Base-by-base conservation (phyloP, 2,797 vertebrate genomes). In the Muscicapa comitata region DNA sequence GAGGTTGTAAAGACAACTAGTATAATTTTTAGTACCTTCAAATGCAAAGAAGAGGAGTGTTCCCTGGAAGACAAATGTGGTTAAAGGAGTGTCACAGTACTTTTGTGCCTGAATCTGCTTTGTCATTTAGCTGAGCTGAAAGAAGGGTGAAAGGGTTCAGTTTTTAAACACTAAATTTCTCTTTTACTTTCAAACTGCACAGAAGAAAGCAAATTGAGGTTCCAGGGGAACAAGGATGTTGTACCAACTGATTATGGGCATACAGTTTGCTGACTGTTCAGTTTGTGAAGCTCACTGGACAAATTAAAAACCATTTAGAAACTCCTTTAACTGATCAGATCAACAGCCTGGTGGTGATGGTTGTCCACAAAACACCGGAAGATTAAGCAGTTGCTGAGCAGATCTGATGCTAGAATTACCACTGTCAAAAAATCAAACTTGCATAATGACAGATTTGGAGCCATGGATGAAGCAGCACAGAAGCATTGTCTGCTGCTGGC, bases 401-500 rank as follows among this genome's bases (percentile, higher is more conserved):
- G n/a, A 33, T 11, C 65, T n/a, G 62, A 17, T 58, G 53, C 26
- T 48, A 31, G 57, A 35, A 13, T 68, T 51, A 11, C 48, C 53
- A 14, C 24, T 80, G 23, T 51, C 43, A 19, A 57, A 93, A 93
- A 68, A 43, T 28, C 43, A 54, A 33, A 62, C 20, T 63, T 58
- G 18, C 26, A 2, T 13, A 33, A 16, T 9, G 53, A 33, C 0
- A 1, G 67, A 7, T 70, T 28, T 75, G 71, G 62, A 59, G 50
- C 3, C 8, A 8, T 25, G 50, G 20, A 17, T 37, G 61, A 31
- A 63, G 62, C 50, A 77, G 28, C 78, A 40, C 57, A 81, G 43
- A 23, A 54, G 7, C 17, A 1, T 0, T 33, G 48, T 6, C 11
- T 4, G 9, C 5, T 59, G 17, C 25, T 3, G 5, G 45, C 37